Conservation (phyloP, 1,140 invertebrate species). For the Drepana arcuata region DNA sequence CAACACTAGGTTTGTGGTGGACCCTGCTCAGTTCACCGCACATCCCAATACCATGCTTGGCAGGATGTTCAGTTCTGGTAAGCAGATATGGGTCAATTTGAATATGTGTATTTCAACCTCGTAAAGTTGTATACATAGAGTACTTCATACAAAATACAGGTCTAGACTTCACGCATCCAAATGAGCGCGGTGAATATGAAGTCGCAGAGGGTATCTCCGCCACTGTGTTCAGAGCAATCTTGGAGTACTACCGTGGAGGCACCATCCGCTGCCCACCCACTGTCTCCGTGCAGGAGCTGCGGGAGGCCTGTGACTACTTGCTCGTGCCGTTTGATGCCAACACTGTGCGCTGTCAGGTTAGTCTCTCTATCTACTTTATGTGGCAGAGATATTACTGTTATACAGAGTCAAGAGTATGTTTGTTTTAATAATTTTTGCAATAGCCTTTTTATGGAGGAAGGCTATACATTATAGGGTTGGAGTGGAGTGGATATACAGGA, state of each 20-base stretch:
- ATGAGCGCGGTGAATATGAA: slow-evolving; percentile 97
- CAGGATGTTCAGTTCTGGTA: slow-evolving; percentile 95
- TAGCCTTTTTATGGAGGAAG: too few species aligned
- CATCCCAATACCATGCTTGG: slow-evolving; percentile 96
- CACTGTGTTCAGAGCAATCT: slow-evolving; percentile 93
- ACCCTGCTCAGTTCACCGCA: slow-evolving; percentile 91
- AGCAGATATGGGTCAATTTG: slow-evolving; percentile 9
- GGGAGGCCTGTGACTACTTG: slow-evolving; percentile 99
- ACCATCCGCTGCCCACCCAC: slow-evolving; percentile 88
- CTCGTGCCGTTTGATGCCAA: slow-evolving; percentile 97
- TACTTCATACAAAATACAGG: slow-evolving; percentile 29
- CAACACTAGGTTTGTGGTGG: slow-evolving; percentile 92
- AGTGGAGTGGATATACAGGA: too few species aligned
- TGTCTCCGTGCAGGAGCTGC: slow-evolving; percentile 83
- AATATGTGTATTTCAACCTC: neutral
- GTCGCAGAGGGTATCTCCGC: slow-evolving; percentile 98
- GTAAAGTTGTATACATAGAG: neutral
- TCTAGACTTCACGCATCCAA: slow-evolving; percentile 93
- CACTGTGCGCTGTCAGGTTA: slow-evolving; percentile 89
- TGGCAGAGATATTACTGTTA: too few species aligned
- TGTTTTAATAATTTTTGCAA: too few species aligned
- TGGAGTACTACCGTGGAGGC: slow-evolving; percentile 96
- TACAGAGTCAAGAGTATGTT: too few species aligned
- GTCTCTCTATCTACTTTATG: too few species aligned
- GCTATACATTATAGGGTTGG: too few species aligned